Conservation (phyloP, 1,140 invertebrate genomes). For the Cecropterus lyciades region DNA sequence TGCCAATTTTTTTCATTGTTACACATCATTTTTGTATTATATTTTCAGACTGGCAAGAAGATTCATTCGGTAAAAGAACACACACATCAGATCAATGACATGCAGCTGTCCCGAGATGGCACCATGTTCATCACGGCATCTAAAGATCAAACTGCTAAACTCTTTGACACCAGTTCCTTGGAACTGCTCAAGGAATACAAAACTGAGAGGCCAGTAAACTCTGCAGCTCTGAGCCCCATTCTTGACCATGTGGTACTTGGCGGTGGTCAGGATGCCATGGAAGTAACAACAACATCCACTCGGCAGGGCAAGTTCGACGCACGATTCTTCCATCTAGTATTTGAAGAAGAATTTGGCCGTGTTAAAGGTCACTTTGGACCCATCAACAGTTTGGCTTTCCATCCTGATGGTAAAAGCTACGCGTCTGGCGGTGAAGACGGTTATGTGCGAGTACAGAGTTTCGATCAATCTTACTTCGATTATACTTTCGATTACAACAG, state of each 20-base stretch:
- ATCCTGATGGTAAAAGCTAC: slow-evolving; percentile 98
- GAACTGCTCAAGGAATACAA: slow-evolving; percentile 97
- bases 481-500: slow-evolving; percentile 96
- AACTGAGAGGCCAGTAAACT: slow-evolving; percentile 98
- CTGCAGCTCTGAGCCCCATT: slow-evolving; percentile 97
- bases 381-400: slow-evolving; percentile 99
- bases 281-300: slow-evolving; percentile 98
- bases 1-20: neutral
- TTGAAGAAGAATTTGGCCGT: slow-evolving; percentile 99
- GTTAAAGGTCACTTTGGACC: slow-evolving; percentile 99
- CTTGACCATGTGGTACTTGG: slow-evolving; percentile 97
- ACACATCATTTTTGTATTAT: slow-evolving; percentile 34
- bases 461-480: slow-evolving; percentile 98
- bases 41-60: slow-evolving; percentile 91
- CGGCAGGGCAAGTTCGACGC: slow-evolving; percentile 99
- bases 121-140: slow-evolving; percentile 99
- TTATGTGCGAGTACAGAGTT: slow-evolving; percentile 97
- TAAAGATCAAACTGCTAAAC: slow-evolving; percentile 96
- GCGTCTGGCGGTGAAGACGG: slow-evolving; percentile 99
- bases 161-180: slow-evolving; percentile 95
- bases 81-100: slow-evolving; percentile 95
- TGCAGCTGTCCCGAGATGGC: slow-evolving; percentile 96
- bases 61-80: slow-evolving; percentile 92
- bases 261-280: slow-evolving; percentile 99
- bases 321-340: slow-evolving; percentile 98